phyloP scores from a whole-genome alignment of 1,140 invertebrate genomes.

The Drosophila busckii region DNA sequence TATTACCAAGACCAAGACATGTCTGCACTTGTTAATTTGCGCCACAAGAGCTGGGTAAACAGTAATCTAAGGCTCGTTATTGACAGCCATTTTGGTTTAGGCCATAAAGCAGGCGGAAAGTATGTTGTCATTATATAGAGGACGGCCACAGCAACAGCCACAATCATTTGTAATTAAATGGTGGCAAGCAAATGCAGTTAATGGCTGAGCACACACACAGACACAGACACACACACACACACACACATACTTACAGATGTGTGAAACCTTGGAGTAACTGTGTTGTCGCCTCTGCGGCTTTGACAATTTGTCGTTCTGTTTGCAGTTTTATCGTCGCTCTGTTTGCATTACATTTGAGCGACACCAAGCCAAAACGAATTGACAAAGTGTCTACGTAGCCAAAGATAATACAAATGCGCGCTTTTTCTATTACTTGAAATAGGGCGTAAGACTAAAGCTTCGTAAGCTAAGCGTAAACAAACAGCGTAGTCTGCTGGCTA shows the following conservation, averaged over 20 bases:
- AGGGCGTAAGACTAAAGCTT: not conserved
- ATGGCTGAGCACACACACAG: slow-evolving; percentile 47
- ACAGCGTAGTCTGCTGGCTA: slow-evolving; percentile 3
- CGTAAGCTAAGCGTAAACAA: not conserved
- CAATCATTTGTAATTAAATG: slow-evolving; percentile 63
- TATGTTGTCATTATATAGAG: slow-evolving; percentile 64
- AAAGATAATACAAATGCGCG: slow-evolving; percentile 4
- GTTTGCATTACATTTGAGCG: slow-evolving; percentile 51
- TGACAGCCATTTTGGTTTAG: slow-evolving; percentile 59
- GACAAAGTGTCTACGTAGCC: slow-evolving; percentile 27
- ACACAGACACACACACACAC: slow-evolving; percentile 2
- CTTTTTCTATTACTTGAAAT: not conserved
- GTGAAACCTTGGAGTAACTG: too few relatives aligned
- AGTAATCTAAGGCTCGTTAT: slow-evolving; percentile 63
- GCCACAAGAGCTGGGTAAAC: slow-evolving; percentile 36
- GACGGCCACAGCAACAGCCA: slow-evolving; percentile 53
- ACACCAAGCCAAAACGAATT: slow-evolving; percentile 31
- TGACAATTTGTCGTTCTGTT: slow-evolving; percentile 47
- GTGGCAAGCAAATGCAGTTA: slow-evolving; percentile 63
- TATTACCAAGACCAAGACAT: slow-evolving; percentile 34
- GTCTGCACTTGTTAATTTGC: slow-evolving; percentile 35
- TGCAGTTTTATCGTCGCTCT: slow-evolving; percentile 47
- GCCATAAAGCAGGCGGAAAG: slow-evolving; percentile 56
- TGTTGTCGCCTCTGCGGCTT: slow-evolving; percentile 43
- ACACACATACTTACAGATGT: not conserved